Conservation (phyloP, 2,113 vertebrate genomes). For the Entelurus aequoreus region DNA sequence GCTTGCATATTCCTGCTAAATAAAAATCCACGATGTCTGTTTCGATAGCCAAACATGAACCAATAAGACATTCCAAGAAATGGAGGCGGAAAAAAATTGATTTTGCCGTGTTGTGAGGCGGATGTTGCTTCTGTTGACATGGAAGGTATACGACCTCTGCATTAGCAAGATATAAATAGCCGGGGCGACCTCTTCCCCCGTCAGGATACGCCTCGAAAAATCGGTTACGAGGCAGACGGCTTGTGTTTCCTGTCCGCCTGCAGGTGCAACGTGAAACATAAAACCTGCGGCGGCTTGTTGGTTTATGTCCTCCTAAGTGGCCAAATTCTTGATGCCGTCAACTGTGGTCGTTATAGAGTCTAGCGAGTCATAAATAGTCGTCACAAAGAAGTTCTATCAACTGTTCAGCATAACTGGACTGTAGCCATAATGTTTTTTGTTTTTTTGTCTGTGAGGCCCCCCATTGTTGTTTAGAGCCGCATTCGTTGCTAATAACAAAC, state of each 20-base stretch:
- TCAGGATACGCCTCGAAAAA: constrained; percentile 59
- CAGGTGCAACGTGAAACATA: neutral
- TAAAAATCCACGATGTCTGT: too few species aligned
- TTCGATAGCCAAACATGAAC: too few species aligned
- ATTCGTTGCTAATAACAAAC: constrained; percentile 27
- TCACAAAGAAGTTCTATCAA: constrained; percentile 44
- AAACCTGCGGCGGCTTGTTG: neutral
- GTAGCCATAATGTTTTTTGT: constrained; percentile 34
- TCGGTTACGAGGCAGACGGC: constrained; percentile 51
- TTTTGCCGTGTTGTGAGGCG: constrained; percentile 37
- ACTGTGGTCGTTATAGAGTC: too few species aligned
- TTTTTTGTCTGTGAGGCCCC: constrained; percentile 21
- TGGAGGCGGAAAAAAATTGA: neutral
- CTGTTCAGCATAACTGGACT: constrained; percentile 1
- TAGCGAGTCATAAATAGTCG: constrained; percentile 32
- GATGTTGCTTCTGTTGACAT: constrained; percentile 62
- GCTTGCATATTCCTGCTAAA: too few species aligned
- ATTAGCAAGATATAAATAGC: constrained; percentile 69
- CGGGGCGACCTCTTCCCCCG: constrained; percentile 54
- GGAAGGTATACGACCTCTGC: constrained; percentile 59
- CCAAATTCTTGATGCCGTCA: too few species aligned
- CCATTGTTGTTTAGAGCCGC: neutral
- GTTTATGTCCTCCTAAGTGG: neutral
- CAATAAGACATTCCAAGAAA: too few species aligned
- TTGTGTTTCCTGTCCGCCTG: constrained; percentile 22